Evolutionary conservation across 2,888 invertebrate species (phyloP).

Genomic region (Aphidius colemani): DNA sequence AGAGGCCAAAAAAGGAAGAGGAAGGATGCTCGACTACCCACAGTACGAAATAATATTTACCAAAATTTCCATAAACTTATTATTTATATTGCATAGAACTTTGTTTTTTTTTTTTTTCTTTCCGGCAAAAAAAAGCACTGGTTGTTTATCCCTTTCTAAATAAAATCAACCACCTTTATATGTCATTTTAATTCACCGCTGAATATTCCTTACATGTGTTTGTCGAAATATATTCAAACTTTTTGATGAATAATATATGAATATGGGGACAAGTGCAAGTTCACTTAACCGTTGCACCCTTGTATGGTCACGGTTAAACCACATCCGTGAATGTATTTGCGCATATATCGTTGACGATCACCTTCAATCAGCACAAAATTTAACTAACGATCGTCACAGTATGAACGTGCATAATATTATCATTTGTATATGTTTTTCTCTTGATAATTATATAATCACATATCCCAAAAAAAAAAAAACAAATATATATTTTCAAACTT

Average conservation of each 20-base stretch:
- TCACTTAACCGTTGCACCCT: conserved; percentile 27
- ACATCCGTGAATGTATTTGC: conserved; percentile 27
- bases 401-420: neutral
- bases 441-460: neutral
- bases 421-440: neutral
- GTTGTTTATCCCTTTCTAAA: neutral
- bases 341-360: conserved; percentile 20
- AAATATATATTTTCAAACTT: conserved; percentile 2
- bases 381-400: neutral
- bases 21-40: conserved; percentile 30
- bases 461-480: neutral
- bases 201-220: conserved; percentile 3
- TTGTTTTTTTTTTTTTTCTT: conserved; percentile 15
- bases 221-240: conserved; percentile 15
- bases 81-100: neutral
- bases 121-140: conserved; percentile 8
- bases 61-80: too few species aligned
- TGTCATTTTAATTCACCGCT: conserved; percentile 10
- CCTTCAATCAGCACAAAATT: conserved; percentile 23
- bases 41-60: neutral
- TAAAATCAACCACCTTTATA: conserved; percentile 9
- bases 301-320: conserved; percentile 23
- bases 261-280: conserved; percentile 12
- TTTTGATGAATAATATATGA: neutral
- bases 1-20: conserved; percentile 26